Evolutionary conservation across 2,113 vertebrate species (phyloP), one percentile per base, ranked within the genome.

Genomic region (Aptenodytes patagonicus): DNA sequence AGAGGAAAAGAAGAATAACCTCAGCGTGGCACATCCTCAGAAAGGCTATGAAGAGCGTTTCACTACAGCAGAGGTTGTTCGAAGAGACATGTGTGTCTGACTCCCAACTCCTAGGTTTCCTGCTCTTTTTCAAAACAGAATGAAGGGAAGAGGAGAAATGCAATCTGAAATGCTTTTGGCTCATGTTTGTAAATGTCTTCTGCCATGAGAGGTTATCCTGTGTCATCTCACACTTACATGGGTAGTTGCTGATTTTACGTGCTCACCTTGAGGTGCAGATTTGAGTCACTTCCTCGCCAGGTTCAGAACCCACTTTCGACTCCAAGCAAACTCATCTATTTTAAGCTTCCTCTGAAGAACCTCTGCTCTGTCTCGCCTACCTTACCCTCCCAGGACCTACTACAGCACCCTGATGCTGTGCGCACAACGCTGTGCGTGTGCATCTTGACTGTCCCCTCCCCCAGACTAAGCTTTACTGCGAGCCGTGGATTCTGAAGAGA

Each of bases 371-470:
- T 64, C 40, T 31, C 17, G 2, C 36, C 46, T 36, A 11, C 36
- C 54, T 38, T 14, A 8, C 38, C 80, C 47, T 57, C 24, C 64
- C 66, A 72, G 78, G 73, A 83, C 32, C 64, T 25, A 0, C 6
- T 21, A 4, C 49, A 79, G 77, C 51, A 10, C 46, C 32, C 32
- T 7, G 31, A 38, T 34, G 62, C 5, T n/a, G 15, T 4, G 44
- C 2, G 0, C 46, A 11, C 52, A n/a, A 9, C 54, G 26, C 58
- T 17, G 9, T 19, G 44, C 21, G 0, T 3, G 36, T 32, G 24
- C 38, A n/a, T 26, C 31, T 22, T 11, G 21, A 9, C 28, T 40
- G 19, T 19, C 7, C 21, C 25, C 42, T 42, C 10, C 19, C 40
- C 11, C 21, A 25, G 26, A 17, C 38, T 7, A 6, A 38, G 26